Evolutionary conservation across 1,140 invertebrate genomes (phyloP), one percentile per base, ranked within the genome.

Genomic region (Bombus ignitus): DNA sequence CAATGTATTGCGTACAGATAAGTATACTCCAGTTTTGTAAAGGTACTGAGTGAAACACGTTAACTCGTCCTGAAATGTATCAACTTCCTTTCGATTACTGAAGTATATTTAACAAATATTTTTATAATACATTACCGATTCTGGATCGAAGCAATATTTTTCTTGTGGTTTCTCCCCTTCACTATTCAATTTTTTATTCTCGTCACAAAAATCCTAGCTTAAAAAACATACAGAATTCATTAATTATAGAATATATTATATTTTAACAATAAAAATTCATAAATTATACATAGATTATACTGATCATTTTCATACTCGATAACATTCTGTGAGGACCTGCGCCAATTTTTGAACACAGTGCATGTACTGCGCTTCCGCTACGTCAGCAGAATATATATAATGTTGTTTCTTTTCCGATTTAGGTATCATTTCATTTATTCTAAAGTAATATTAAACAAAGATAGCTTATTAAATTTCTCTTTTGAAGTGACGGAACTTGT

Each of bases 1-100:
- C 35, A 93, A 78, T 1, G 81, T 90, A 13, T 76, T 88, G 18
- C 88, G 85, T 65, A 93, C 32, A 3, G 82, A 22, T 8, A 89
- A 47, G 25, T 93, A 93, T 28, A 74, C n/a, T 28, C 92, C 92
- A n/a, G 82, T 92, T 68, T 91, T 92, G 44, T 92, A 91, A 22
- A 93, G 80, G 82, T 91, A 92, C 75, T 93, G 92, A 32, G 75
- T 88, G 70, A 93, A 93, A 25, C 91, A 90, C 53, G 80, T 86
- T 13, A 93, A 70, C 25, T 93, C 92, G 28, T 93, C 92, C 93
- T 93, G 59, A 88, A 87, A 62, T 62, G 12, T 13, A 62, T 13
- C 10, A 62, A 62, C 0, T 28, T 62, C 59, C 2, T n/a, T 13
- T 70, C 39, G 5, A 15, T 13, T 70, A 28, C 22, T 28, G 22